Evolutionary conservation across 2,888 invertebrate genomes (phyloP).

Genomic region (Conops quadrifasciatus): DNA sequence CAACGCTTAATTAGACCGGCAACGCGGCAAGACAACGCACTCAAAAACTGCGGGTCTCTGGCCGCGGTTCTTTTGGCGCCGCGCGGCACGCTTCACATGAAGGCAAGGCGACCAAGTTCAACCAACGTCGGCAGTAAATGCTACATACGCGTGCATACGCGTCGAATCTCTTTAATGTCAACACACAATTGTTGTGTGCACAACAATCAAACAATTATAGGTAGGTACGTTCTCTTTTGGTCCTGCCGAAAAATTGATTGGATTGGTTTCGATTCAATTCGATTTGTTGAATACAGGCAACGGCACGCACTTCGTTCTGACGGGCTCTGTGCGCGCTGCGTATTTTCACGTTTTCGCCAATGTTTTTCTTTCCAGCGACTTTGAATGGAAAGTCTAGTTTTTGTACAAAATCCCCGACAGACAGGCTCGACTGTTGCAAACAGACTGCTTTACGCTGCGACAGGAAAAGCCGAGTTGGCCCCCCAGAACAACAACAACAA

Average conservation of each 20-base stretch:
- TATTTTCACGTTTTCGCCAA: neutral
- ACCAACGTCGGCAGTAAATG: too few species aligned
- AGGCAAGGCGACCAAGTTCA: too few species aligned
- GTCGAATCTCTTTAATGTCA: too few species aligned
- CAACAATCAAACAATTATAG: too few species aligned
- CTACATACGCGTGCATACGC: too few species aligned
- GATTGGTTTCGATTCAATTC: neutral
- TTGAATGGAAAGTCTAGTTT: neutral
- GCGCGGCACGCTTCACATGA: too few species aligned
- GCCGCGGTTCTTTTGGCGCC: too few species aligned
- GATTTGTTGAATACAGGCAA: neutral
- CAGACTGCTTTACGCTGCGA: slow-evolving; percentile 42
- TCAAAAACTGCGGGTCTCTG: neutral
- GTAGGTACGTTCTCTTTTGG: too few species aligned
- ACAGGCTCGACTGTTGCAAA: slow-evolving; percentile 40
- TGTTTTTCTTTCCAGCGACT: neutral
- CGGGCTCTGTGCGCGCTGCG: neutral
- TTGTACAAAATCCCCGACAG: slow-evolving; percentile 30
- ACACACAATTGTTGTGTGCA: too few species aligned
- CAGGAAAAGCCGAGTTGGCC: slow-evolving; percentile 44
- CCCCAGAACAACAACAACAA: slow-evolving; percentile 28
- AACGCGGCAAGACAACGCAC: neutral
- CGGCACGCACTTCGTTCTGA: too few species aligned
- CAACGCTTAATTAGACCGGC: slow-evolving; percentile 7
- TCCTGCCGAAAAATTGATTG: too few species aligned